phyloP scores from a whole-genome alignment of 2,797 vertebrate species.

The Sphenopsis melanotis region DNA sequence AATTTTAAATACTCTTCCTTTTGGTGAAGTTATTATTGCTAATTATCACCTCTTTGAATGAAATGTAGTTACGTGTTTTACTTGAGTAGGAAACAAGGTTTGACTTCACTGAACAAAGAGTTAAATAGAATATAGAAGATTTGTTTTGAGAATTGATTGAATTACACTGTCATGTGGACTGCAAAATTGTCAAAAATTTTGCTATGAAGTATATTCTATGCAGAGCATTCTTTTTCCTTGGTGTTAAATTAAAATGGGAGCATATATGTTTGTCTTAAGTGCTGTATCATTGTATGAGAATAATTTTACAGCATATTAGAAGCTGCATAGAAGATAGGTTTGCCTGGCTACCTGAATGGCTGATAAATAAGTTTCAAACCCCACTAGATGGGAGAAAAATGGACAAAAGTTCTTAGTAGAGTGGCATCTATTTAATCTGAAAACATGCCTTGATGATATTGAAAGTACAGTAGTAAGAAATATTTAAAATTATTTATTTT shows the following conservation, averaged over 20 bases:
- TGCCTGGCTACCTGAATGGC: background rate
- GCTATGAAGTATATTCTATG: background rate
- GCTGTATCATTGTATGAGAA: background rate
- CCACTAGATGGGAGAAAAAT: background rate
- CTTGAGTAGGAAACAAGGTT: background rate
- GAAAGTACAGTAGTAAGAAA: background rate
- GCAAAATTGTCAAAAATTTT: background rate
- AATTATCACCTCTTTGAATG: background rate
- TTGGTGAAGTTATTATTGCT: background rate
- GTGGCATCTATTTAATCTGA: background rate
- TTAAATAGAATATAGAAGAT: background rate
- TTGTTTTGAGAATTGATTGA: background rate
- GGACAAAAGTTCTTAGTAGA: background rate
- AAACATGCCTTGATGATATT: background rate
- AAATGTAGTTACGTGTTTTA: background rate
- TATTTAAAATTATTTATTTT: background rate
- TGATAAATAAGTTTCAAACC: background rate
- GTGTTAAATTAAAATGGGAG: background rate
- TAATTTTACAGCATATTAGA: background rate
- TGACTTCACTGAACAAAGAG: background rate
- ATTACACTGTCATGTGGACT: background rate
- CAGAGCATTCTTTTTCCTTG: background rate
- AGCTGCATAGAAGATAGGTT: background rate
- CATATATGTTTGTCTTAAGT: background rate
- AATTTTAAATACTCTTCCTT: conserved; percentile 8